These are phyloP conservation scores for Scomber japonicus DNA, from an alignment of 2,113 vertebrate genomes.

Conservation along the genomic window DNA sequence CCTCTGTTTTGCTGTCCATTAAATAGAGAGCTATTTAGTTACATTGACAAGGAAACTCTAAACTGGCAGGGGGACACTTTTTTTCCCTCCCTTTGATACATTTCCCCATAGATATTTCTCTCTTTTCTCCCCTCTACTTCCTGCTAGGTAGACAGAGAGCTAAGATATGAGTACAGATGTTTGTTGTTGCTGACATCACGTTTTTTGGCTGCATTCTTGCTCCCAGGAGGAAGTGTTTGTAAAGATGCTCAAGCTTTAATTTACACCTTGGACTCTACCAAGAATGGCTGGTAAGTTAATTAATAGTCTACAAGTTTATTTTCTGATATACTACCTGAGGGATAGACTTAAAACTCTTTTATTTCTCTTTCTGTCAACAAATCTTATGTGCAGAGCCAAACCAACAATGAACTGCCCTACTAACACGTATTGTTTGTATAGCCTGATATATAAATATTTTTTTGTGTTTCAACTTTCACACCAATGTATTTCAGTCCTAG, in stretches of 20 bases:
- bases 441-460: no score
- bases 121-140: background rate
- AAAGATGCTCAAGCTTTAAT: background rate
- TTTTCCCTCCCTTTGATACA: constrained; percentile 35
- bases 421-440: no score
- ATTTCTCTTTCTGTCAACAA: no score
- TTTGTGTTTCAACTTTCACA: no score
- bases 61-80: constrained; percentile 42
- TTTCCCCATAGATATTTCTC: constrained; percentile 24
- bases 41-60: constrained; percentile 72
- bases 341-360: background rate
- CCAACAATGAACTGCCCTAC: no score
- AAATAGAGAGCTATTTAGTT: constrained; percentile 73
- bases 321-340: background rate
- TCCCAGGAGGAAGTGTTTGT: background rate
- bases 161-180: constrained; percentile 8
- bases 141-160: constrained; percentile 17
- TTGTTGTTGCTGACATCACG: constrained; percentile 9
- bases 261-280: background rate
- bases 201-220: background rate
- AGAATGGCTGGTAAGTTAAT: background rate
- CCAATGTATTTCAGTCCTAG: no score
- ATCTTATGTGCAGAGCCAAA: no score
- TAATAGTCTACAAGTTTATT: background rate
- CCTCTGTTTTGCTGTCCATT: constrained; percentile 71